Percentiles rank a stretch among this genome's conserved stretches.
Evolutionary conservation across 2,797 vertebrate species (phyloP).

Genomic region (Myripristis murdjan): DNA sequence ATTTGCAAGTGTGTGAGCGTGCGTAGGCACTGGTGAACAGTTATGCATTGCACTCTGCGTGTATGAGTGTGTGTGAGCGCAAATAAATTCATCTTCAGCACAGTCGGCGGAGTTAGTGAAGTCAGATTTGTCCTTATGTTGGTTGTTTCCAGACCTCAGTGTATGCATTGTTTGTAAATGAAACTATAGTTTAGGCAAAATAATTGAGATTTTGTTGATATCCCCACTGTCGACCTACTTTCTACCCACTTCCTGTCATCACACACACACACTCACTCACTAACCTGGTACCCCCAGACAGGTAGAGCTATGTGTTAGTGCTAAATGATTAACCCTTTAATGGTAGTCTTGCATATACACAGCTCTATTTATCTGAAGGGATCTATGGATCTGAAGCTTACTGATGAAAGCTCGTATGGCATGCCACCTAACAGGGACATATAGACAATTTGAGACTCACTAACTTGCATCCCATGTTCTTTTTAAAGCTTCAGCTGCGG

Average conservation of each 20-base stretch:
- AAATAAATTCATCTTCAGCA: too few relatives aligned
- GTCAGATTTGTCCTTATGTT: neutral
- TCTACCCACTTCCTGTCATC: constrained; percentile 31
- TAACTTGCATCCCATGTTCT: neutral
- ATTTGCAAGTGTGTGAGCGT: constrained; percentile 29
- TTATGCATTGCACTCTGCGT: neutral
- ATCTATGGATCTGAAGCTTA: neutral
- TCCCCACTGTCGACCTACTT: constrained; percentile 20
- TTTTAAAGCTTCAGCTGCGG: constrained; percentile 12
- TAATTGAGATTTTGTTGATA: neutral
- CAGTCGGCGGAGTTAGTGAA: neutral
- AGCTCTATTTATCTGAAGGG: neutral
- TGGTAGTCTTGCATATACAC: neutral
- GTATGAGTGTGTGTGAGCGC: neutral
- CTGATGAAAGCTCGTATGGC: too few relatives aligned
- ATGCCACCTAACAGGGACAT: neutral
- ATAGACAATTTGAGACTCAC: too few relatives aligned
- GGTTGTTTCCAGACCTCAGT: neutral
- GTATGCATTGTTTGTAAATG: constrained; percentile 3
- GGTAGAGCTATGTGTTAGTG: neutral
- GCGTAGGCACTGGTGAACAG: neutral
- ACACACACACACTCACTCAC: neutral
- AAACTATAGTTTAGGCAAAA: constrained; percentile 4
- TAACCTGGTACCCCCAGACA: neutral
- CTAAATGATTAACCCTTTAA: neutral